Evolutionary conservation across 2,888 invertebrate species (phyloP).

Genomic region (Thyatira batis): DNA sequence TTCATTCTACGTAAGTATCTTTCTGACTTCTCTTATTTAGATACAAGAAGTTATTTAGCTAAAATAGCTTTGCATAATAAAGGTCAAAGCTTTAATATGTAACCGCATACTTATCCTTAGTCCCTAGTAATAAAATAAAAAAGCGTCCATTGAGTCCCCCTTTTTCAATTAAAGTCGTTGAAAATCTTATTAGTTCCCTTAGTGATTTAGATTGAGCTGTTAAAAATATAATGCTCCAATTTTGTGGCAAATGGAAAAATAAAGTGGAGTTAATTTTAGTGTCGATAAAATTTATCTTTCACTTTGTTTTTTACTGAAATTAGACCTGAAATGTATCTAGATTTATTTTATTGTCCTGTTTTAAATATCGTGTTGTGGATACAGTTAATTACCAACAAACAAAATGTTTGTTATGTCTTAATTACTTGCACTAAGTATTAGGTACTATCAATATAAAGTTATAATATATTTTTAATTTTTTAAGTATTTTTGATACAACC

Average conservation of each 20-base stretch:
- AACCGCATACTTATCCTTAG: too few relatives aligned
- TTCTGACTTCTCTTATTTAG: too few relatives aligned
- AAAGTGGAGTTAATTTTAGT: background rate
- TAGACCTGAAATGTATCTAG: background rate
- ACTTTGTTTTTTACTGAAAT: background rate
- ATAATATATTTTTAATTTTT: too few relatives aligned
- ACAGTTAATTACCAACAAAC: too few relatives aligned
- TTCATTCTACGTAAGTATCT: background rate
- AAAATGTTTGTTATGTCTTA: too few relatives aligned
- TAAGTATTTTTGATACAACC: too few relatives aligned
- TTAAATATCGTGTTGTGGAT: background rate
- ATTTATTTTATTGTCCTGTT: background rate
- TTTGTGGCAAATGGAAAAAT: background rate
- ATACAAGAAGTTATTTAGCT: too few relatives aligned
- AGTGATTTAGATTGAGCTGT: conserved; percentile 4
- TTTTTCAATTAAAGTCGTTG: conserved; percentile 8
- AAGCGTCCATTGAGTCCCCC: background rate
- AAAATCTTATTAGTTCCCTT: background rate
- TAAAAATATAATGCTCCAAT: conserved; percentile 6
- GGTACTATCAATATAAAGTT: too few relatives aligned
- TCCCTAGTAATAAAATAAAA: too few relatives aligned
- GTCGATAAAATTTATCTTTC: background rate
- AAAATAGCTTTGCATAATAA: too few relatives aligned
- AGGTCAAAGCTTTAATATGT: too few relatives aligned
- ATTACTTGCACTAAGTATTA: too few relatives aligned